Evolutionary conservation across 2,888 invertebrate genomes (phyloP), one percentile per base, ranked within the genome.

Genomic region (Polylopha cassiicola): DNA sequence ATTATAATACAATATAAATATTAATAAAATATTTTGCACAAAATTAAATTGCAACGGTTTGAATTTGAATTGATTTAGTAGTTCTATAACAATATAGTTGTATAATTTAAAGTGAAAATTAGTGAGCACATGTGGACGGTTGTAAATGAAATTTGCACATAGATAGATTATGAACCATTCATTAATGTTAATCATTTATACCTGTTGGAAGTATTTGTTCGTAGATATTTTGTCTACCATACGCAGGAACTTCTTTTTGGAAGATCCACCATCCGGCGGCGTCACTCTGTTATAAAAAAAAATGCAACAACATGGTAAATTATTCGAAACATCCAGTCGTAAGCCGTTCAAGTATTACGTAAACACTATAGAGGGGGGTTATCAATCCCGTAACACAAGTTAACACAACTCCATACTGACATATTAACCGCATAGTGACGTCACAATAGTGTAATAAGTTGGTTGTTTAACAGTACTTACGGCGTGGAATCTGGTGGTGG

Each of bases 151-250:
- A 3, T 9, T 6, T 10, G 11, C 10, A 7, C 6, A 7, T 4
- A 6, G 7, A 17, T 9, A 4, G 10, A 3, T 4, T 9, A 11
- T n/a, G n/a, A n/a, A 23, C 6, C 7, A 23, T 23, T 11, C 10
- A 24, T 1, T 7, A 13, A 13, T 1, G 10, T n/a, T 6, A 8
- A 4, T 10, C 10, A 28, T 32, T 68, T 77, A 63, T 51, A 90
- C 90, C 70, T 90, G 91, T 76, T 96, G 95, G 70, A 97, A 96
- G 65, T 95, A 92, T 71, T 92, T 92, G 44, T 92, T 95, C 13
- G 93, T 91, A 0, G 96, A 92, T 48, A 97, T 91, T 67, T 90
- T 92, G 67, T 96, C 95, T 5, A 97, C 93, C 79, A 95, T 91
- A 46, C 90, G 89, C 37, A 95, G 85, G 48, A 95, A 88, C 61